These are phyloP conservation scores for Promerops cafer DNA, from an alignment of 2,113 vertebrate species.

Conservation along the genomic window DNA sequence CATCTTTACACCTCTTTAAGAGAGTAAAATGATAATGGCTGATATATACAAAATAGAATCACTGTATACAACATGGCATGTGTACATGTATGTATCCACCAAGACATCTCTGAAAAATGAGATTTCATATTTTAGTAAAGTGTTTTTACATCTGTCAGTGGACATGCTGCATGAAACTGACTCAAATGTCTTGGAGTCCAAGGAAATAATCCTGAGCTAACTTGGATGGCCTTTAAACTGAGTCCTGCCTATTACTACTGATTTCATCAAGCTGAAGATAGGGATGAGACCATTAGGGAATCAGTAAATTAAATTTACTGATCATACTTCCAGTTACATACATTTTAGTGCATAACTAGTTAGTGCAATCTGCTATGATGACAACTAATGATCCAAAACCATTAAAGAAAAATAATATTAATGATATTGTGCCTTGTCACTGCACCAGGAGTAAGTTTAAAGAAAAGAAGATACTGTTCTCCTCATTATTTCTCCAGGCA, in stretches of 20 bases:
- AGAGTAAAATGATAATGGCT: background rate
- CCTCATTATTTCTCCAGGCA: background rate
- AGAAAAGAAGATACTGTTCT: background rate
- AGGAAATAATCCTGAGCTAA: background rate
- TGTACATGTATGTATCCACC: background rate
- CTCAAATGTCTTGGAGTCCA: background rate
- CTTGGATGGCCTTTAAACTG: background rate
- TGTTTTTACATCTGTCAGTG: background rate
- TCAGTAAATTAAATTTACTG: conserved; percentile 1
- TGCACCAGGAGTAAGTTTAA: background rate
- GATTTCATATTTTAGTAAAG: background rate
- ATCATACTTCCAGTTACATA: background rate
- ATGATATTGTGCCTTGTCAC: background rate
- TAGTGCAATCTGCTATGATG: conserved; percentile 13
- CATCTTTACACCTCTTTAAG: background rate
- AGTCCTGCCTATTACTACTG: background rate
- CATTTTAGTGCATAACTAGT: background rate
- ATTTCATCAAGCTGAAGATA: background rate
- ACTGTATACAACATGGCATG: background rate
- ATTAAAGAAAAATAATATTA: conserved; percentile 13
- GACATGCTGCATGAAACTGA: background rate
- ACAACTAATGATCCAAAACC: conserved; percentile 7
- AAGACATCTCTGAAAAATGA: background rate
- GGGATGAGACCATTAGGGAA: background rate
- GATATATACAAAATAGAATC: background rate